Evolutionary conservation across 53 echinoderm and acorn worm species (phyloP).

Genomic region (Crossaster papposus): DNA sequence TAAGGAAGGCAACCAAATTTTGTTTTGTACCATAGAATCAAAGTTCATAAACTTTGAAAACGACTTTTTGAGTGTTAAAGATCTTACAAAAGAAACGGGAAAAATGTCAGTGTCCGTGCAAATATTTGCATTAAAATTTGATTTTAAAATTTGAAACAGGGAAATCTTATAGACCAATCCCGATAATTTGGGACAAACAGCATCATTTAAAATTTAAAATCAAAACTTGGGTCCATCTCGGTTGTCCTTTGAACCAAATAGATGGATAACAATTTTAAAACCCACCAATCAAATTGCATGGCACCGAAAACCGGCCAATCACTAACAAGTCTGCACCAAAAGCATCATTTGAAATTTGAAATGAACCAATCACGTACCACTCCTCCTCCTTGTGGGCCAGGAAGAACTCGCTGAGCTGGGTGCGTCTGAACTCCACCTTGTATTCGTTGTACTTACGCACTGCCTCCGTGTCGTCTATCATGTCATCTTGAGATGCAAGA

Average conservation of each 20-base stretch:
- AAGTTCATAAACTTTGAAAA: too few species aligned
- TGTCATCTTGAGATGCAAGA: slow-evolving; percentile 91
- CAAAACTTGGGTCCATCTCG: too few species aligned
- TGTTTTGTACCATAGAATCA: background rate
- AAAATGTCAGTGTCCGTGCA: too few species aligned
- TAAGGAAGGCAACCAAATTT: background rate
- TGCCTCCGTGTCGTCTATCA: slow-evolving; percentile 96
- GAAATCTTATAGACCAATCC: too few species aligned
- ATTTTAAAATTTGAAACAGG: too few species aligned
- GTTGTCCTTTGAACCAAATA: too few species aligned
- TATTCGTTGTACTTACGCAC: slow-evolving; percentile 98
- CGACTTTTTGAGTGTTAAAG: too few species aligned
- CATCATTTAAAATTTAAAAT: too few species aligned
- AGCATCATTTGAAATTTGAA: background rate
- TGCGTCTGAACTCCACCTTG: slow-evolving; percentile 93
- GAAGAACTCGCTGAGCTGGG: slow-evolving; percentile 97
- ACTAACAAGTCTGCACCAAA: background rate
- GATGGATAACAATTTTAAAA: background rate
- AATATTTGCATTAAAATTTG: too few species aligned
- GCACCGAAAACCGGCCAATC: background rate
- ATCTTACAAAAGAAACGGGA: too few species aligned
- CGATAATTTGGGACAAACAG: too few species aligned
- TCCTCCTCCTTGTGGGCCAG: slow-evolving; percentile 98
- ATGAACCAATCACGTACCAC: slow-evolving; percentile 75
- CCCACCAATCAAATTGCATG: background rate